These are phyloP conservation scores for Dicycla oo DNA, from an alignment of 2,888 invertebrate genomes.

Conservation along the genomic window DNA sequence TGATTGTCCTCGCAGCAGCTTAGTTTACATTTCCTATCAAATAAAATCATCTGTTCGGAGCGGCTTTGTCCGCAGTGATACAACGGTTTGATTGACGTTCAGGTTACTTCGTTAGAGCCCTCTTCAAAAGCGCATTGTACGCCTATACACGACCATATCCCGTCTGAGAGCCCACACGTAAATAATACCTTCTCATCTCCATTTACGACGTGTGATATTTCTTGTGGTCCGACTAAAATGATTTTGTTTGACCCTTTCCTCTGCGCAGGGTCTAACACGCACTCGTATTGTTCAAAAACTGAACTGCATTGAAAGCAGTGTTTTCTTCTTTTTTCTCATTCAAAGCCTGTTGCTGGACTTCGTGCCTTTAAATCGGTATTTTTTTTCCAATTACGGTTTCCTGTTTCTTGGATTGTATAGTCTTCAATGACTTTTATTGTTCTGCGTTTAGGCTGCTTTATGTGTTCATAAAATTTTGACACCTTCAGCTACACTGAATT, in stretches of 20 bases:
- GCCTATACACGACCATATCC: conserved; percentile 50
- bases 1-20: conserved; percentile 25
- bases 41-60: conserved; percentile 39
- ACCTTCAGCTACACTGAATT: conserved; percentile 20
- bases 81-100: conserved; percentile 81
- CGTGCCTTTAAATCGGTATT: conserved; percentile 43
- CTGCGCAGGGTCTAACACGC: conserved; percentile 49
- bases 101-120: conserved; percentile 80
- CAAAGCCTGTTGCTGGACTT: conserved; percentile 46
- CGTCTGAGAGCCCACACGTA: conserved; percentile 65
- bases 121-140: conserved; percentile 76
- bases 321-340: conserved; percentile 57
- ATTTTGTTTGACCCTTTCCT: conserved; percentile 68
- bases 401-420: conserved; percentile 52
- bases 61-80: conserved; percentile 61
- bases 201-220: conserved; percentile 81
- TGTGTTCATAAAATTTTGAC: conserved; percentile 31
- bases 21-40: conserved; percentile 37
- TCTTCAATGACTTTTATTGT: conserved; percentile 51
- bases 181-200: conserved; percentile 77
- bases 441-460: conserved; percentile 43
- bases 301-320: conserved; percentile 61
- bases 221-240: conserved; percentile 72
- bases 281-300: conserved; percentile 48
- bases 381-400: conserved; percentile 60